Base-by-base conservation (phyloP, 2,797 vertebrate genomes). In the Phyllotis vaccarum region DNA sequence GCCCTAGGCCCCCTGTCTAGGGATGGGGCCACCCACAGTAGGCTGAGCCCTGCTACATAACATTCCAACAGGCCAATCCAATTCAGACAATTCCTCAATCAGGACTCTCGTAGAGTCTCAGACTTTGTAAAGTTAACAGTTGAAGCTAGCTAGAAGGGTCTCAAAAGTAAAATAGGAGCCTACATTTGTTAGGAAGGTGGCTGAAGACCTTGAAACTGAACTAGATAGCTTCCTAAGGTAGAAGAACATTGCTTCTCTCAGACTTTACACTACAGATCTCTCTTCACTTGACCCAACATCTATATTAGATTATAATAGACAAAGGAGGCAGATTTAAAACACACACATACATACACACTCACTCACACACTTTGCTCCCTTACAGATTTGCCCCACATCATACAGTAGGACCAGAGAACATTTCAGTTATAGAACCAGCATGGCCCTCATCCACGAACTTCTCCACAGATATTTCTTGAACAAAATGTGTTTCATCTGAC, bases 401-500 rank as follows among this genome's bases (percentile, higher is more conserved):
- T 9, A 29, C 2, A 46, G 40, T 17, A n/a, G 6, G 6, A n/a
- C 34, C 86, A 49, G 83, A 96, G 92, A 86, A 75, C 75, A 49
- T 76, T 37, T 54, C 58, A 66, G 74, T 64, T 4, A 62, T 68
- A 70, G 49, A 95, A 34, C 8, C 34, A 83, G 64, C n/a, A 31
- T 3, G 2, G 2, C 19, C 19, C n/a, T 37, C 29, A 29, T 58
- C 83, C 3, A 9, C 21, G 37, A 90, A 82, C 10, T 0, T 54
- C 31, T 78, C 6, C 22, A 9, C 54, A 21, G 66, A 56, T 54
- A 64, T 81, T 60, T 91, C 85, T 37, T 34, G n/a, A 64, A n/a
- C 92, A 37, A 95, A 94, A 81, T 49, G 3, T 49, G 21, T 88
- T 70, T 94, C 16, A 12, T 91, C 21, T 52, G 90, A 46, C n/a